Evolutionary conservation across 2,888 invertebrate species (phyloP).

Genomic region (Sarcophaga subvicina): DNA sequence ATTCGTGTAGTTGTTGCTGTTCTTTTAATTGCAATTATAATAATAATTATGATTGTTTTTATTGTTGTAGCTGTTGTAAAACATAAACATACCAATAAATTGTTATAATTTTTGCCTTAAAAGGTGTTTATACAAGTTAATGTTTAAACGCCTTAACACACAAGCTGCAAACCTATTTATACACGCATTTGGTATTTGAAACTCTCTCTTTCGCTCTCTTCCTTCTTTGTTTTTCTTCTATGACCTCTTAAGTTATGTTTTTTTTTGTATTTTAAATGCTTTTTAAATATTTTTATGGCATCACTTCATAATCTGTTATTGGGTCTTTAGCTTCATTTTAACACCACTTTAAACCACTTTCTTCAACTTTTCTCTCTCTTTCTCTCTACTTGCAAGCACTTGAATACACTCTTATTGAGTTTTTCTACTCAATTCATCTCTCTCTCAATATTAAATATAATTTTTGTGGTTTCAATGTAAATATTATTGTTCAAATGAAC

Average conservation of each 20-base stretch:
- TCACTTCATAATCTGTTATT: no score
- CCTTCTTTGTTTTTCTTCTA: no score
- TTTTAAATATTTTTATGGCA: no score
- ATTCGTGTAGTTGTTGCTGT: not conserved
- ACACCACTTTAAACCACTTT: no score
- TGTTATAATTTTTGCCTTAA: conserved; percentile 7
- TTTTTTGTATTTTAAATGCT: no score
- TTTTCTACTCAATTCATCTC: conserved; percentile 2
- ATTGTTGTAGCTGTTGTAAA: conserved; percentile 2
- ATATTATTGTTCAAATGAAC: conserved; percentile 61
- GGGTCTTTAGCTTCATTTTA: no score
- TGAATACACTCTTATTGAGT: no score
- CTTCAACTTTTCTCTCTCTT: no score
- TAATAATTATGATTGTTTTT: not conserved
- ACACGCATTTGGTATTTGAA: not conserved
- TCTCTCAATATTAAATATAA: conserved; percentile 58
- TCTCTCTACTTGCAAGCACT: no score
- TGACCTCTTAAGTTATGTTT: no score
- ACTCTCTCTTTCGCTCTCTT: not conserved
- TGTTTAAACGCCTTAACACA: conserved; percentile 42
- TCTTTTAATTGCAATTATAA: no score
- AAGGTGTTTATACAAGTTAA: conserved; percentile 51
- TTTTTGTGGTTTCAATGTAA: conserved; percentile 66
- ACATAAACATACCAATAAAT: conserved; percentile 11
- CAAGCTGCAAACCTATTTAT: conserved; percentile 26